Evolutionary conservation across 2,797 vertebrate species (phyloP).

Genomic region (Rousettus madagascariensis): DNA sequence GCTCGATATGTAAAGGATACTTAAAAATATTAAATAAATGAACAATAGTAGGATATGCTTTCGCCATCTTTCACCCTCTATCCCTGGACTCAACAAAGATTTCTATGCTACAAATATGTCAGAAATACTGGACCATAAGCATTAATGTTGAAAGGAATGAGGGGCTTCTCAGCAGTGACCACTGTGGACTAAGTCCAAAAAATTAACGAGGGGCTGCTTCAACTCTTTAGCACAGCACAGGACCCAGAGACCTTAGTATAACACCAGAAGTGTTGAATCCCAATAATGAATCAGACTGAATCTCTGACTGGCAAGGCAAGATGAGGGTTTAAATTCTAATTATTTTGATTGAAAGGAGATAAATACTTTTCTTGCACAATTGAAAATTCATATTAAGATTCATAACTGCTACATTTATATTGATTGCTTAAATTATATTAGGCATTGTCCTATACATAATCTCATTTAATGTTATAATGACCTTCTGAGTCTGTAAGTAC

Average conservation of each 20-base stretch:
- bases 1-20: not conserved
- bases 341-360: not conserved
- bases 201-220: rapidly evolving
- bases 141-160: not conserved
- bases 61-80: no score
- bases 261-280: not conserved
- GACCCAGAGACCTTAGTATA: not conserved
- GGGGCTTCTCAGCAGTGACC: not conserved
- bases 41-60: not conserved
- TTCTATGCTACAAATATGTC: not conserved
- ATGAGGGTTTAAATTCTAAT: not conserved
- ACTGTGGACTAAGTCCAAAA: not conserved
- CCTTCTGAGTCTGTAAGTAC: not conserved
- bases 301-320: not conserved
- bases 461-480: not conserved
- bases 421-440: not conserved
- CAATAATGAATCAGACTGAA: not conserved
- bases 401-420: not conserved
- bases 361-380: not conserved
- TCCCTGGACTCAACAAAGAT: not conserved
- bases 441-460: not conserved
- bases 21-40: not conserved
- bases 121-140: not conserved
- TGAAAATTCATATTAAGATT: not conserved
- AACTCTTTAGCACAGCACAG: not conserved